These are phyloP conservation scores for Coreius guichenoti DNA, from an alignment of 2,797 vertebrate species.

Conservation along the genomic window DNA sequence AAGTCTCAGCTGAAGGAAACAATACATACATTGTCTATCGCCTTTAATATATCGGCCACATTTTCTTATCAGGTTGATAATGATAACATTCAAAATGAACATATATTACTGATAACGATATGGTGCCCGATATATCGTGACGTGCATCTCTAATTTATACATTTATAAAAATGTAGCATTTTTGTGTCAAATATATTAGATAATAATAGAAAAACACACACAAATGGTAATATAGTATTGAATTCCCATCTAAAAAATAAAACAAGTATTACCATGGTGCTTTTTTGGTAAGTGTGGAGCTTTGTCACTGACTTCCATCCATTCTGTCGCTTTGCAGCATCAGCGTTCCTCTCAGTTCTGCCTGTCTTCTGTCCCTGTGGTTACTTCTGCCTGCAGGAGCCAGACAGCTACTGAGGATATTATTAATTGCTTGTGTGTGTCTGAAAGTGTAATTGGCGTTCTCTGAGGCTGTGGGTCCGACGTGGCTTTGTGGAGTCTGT, in stretches of 20 bases:
- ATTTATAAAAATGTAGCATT: background rate
- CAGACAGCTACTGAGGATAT: constrained; percentile 76
- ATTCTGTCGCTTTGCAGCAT: background rate
- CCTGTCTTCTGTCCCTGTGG: background rate
- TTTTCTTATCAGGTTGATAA: too few relatives aligned
- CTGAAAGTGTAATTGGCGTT: constrained; percentile 42
- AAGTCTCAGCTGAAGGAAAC: too few relatives aligned
- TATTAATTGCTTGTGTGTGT: constrained; percentile 67
- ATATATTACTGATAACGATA: too few relatives aligned
- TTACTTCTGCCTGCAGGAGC: constrained; percentile 72
- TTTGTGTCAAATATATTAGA: background rate
- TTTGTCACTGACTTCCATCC: background rate
- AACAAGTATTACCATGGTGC: background rate
- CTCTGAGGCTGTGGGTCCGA: constrained; percentile 58
- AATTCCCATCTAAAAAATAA: background rate
- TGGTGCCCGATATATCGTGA: too few relatives aligned
- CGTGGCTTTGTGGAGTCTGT: constrained; percentile 70
- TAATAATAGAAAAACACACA: background rate
- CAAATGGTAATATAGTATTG: background rate
- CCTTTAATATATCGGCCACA: too few relatives aligned
- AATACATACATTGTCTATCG: too few relatives aligned
- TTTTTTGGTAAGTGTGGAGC: background rate
- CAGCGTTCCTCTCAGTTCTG: constrained; percentile 10
- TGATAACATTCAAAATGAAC: too few relatives aligned
- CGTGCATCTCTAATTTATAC: too few relatives aligned